These are phyloP conservation scores for Cebus imitator DNA, from an alignment of 2,113 vertebrate species.

Conservation along the genomic window DNA sequence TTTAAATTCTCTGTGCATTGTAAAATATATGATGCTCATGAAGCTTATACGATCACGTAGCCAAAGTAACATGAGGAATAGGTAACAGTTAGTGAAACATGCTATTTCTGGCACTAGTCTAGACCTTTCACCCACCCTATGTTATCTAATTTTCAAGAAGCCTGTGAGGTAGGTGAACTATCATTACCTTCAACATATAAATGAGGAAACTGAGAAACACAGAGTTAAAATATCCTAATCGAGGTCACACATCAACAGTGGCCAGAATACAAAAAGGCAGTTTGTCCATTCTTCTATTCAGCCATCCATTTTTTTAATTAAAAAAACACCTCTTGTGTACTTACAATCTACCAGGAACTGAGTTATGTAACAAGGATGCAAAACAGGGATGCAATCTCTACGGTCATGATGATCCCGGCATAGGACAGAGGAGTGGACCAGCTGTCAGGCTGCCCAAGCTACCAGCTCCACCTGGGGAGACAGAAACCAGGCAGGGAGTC, in stretches of 20 bases:
- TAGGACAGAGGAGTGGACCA: neutral
- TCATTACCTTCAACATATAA: neutral
- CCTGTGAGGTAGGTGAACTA: neutral
- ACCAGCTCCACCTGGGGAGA: fast-evolving
- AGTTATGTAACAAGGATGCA: neutral
- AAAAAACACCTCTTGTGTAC: neutral
- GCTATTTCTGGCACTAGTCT: neutral
- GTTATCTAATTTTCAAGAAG: neutral
- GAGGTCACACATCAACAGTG: neutral
- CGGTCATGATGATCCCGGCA: neutral
- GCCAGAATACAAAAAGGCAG: neutral
- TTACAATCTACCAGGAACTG: neutral
- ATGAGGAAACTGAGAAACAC: neutral
- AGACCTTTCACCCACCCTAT: neutral
- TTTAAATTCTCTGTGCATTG: neutral
- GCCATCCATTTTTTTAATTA: neutral
- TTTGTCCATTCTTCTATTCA: neutral
- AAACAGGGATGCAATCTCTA: neutral
- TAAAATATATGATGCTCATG: neutral
- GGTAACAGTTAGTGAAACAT: neutral
- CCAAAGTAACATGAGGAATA: neutral
- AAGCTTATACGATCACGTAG: neutral
- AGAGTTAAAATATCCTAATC: neutral
- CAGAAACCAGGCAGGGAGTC: neutral
- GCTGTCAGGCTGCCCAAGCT: neutral